Base-by-base conservation (phyloP, 2,113 vertebrate genomes). In the Prolemur simus region DNA sequence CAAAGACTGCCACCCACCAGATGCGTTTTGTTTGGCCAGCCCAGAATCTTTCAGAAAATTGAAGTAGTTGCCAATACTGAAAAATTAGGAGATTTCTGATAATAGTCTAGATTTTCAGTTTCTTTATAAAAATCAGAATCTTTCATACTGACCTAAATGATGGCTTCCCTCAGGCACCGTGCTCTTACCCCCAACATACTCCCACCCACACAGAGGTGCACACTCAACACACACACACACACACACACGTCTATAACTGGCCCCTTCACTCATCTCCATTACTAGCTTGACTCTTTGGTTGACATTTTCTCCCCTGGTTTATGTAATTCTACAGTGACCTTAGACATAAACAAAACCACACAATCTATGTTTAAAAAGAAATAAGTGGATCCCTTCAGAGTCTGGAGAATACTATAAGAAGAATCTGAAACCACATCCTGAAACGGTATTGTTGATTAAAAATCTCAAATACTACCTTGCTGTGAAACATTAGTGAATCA, bases 401-500 rank as follows among this genome's bases (percentile, higher is more conserved):
- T 81, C 87, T 71, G 37, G 60, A 96, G 91, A 97, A 81, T 1
- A 88, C 71, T 96, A 81, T 20, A 86, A 94, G 95, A 78, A 96
- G 97, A 96, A 34, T 89, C 60, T 86, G 93, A 97, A 76, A 87
- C n/a, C 94, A 66, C 39, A 86, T 77, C 81, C 45, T 94, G 27
- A 91, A 85, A 52, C 34, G 29, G 82, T 76, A 77, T 20, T 83
- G n/a, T 45, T 89, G 45, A 49, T 60, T 45, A 27, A 89, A 96
- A 54, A 77, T 73, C 11, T 94, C 45, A 81, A 4, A 87, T 47
- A 60, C 47, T 90, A 49, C 87, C 49, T 81, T 95, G 88, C 1
- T 47, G 77, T 97, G 96, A 96, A 98, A 98, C 73, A 97, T 58
- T 12, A 76, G 54, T 97, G 87, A 97, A 95, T 74, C 92, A 91